phyloP scores from a whole-genome alignment of 2,888 invertebrate genomes.

The Dicyrtoma fusca region DNA sequence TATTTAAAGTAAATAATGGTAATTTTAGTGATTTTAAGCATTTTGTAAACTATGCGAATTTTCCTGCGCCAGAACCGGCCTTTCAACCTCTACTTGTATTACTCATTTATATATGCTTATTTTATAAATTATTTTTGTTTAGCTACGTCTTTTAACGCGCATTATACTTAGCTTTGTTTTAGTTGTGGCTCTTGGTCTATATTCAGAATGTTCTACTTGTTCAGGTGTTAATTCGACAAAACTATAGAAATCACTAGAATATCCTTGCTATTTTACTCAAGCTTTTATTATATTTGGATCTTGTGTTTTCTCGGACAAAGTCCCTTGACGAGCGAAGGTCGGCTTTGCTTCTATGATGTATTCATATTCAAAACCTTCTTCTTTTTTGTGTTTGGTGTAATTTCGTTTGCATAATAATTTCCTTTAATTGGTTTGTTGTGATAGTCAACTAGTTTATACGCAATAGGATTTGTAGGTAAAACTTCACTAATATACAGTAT shows the following conservation, averaged over 20 bases:
- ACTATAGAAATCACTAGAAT: neutral
- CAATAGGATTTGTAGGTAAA: neutral
- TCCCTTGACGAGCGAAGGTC: no score
- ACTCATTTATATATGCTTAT: no score
- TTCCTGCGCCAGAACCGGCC: no score
- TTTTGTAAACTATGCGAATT: no score
- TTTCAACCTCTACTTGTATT: no score
- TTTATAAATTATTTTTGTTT: no score
- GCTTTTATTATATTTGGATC: neutral
- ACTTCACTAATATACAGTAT: constrained; percentile 7
- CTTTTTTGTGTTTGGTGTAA: neutral
- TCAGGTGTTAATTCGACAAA: no score
- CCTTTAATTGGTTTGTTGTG: neutral
- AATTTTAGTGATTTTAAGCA: no score
- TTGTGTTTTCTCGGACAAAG: neutral
- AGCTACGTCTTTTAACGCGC: neutral
- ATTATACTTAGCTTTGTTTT: no score
- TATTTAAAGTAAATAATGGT: no score
- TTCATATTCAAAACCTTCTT: constrained; percentile 8
- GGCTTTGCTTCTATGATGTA: neutral
- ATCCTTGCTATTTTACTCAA: neutral
- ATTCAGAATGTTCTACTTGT: no score
- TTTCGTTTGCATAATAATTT: neutral
- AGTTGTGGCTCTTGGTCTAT: no score
- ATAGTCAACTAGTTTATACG: constrained; percentile 7